Base-by-base conservation (phyloP, 2,113 vertebrate genomes). In the Baryphthengus martii region DNA sequence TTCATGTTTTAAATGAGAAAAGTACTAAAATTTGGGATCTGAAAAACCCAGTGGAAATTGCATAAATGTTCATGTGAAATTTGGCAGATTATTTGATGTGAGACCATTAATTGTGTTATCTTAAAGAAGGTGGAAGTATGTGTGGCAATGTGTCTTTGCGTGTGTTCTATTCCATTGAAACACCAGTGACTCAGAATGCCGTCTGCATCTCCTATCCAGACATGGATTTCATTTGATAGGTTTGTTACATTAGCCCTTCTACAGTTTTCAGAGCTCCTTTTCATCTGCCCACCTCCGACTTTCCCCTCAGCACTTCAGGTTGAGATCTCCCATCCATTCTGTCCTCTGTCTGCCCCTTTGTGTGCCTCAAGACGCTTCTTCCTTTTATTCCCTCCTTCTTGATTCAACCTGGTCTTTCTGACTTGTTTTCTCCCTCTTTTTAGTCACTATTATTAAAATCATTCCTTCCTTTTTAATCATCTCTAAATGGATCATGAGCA, bases 151-250 rank as follows among this genome's bases (percentile, higher is more conserved):
- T 91, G 88, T 90, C 89, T 55, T 93, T 93, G 93, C 94, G 91
- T 96, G 78, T 90, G 71, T 90, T 90, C 91, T 94, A 62, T 87
- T 75, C 37, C 61, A 79, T 39, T 88, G 59, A 73, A 76, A 91
- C 78, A 77, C 42, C 55, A 45, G 63, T 91, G 94, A 96, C 71
- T 96, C 89, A 95, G 88, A 80, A 19, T 80, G 47, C 78, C 96
- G 91, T 96, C 94, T 96, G 90, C 92, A 95, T 90, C 83, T 89
- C 47, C 67, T 72, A 76, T 91, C 49, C n/a, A 85, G 88, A 85
- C 37, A 42, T 74, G 73, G 80, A 55, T 94, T 94, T 93, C 25
- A 67, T 95, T 90, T 71, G 42, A 40, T 90, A 71, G 50, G 56
- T 92, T 85, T 93, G 39, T 86, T 77, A 70, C 59, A 74, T 90